Evolutionary conservation across 2,113 vertebrate species (phyloP), one percentile per base, ranked within the genome.

Genomic region (Spizaetus ornatus): DNA sequence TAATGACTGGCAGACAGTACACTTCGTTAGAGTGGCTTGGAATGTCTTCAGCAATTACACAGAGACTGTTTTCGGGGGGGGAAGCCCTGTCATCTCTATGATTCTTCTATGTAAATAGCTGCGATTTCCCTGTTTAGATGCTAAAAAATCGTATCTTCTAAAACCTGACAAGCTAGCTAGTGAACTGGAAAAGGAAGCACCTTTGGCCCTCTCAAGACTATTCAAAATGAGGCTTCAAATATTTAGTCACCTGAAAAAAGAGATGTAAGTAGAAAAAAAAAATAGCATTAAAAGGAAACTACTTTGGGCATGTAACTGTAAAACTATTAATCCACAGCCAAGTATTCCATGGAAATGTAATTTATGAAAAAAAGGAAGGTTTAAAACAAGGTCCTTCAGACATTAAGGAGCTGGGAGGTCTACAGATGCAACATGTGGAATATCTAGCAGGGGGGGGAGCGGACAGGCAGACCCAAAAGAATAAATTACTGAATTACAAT

Each of bases 1-100:
- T 29, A 93, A 92, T 93, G 96, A 96, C 94, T 96, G 95, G 93
- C 97, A 97, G 97, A 91, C 93, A 96, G 93, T 45, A 82, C 93
- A 82, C 92, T 92, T 93, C 16, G 43, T 97, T 95, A 94, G 88
- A 86, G 73, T 43, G 88, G 95, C 86, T 96, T 95, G 94, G 90
- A 94, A 94, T 77, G 90, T 86, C 93, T 93, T 95, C 91, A 93
- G 92, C 93, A 97, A 95, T 97, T 93, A 94, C 88, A 71, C 76
- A 92, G 76, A 63, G 79, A 67, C 78, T 58, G 77, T 83, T 96
- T 34, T 47, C 22, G 47, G 66, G 62, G 62, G 62, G 90, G 87
- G 61, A 93, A 95, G 77, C 82, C 87, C 93, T 84, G 74, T 71
- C 92, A 94, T 73, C 55, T 61, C 77, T 56, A 13, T 1, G 66